Evolutionary conservation across 2,113 vertebrate genomes (phyloP), one percentile per base, ranked within the genome.

Genomic region (Gallinago undulata): DNA sequence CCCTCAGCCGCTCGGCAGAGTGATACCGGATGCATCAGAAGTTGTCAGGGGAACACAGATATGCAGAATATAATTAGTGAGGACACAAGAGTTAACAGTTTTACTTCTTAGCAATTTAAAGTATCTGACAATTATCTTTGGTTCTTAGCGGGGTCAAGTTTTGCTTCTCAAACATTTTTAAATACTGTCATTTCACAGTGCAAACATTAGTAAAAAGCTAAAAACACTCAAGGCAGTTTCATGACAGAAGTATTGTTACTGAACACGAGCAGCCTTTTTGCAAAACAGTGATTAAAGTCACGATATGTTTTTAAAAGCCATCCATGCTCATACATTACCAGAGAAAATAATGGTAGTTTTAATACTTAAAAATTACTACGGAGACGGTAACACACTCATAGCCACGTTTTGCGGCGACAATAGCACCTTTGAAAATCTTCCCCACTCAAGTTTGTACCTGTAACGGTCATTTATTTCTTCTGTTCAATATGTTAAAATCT

Each of bases 111-210:
- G 93, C 92, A 74, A 67, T 89, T 90, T 88, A 57, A 95, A 95
- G 75, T 67, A 83, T 39, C 84, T 91, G 72, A 85, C 78, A 83
- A 87, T 85, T 90, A 87, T 66, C 75, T 83, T 90, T 74, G 62
- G 63, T 43, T 94, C 72, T 80, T 94, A 94, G 75, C 87, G 83
- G 82, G 93, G 91, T 95, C 93, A 88, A 88, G 55, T 80, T 94
- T 70, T 76, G 50, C 84, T 85, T 85, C 84, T 86, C 82, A 93
- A 94, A 85, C 77, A 88, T 91, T 93, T 91, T 90, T 57, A 66
- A 95, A 91, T 43, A 53, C 80, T 95, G 84, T 73, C 50, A 43
- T 73, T 79, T 68, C 10, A 10, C 60, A 79, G 66, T 27, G 62
- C 84, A 91, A 95, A 87, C 80, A 93, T 30, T 6, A 70, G 59